Evolutionary conservation across 1,140 invertebrate species (phyloP).

Genomic region (Uloborus diversus): DNA sequence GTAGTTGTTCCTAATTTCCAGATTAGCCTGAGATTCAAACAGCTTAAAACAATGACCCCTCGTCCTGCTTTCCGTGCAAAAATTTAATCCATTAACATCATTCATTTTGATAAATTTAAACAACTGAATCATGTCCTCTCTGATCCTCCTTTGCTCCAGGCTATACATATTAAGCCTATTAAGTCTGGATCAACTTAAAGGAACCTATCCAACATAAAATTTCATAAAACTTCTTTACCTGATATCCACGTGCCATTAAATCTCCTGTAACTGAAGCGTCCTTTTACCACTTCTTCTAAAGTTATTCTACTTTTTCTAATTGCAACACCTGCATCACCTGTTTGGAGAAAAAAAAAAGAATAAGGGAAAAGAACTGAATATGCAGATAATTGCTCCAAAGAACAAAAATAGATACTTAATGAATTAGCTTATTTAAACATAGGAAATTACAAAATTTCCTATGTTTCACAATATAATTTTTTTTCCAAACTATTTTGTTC

Average conservation of each 20-base stretch:
- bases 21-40: too few relatives aligned
- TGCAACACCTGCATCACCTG: constrained; percentile 51
- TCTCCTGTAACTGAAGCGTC: constrained; percentile 44
- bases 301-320: constrained; percentile 49
- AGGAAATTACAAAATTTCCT: neutral
- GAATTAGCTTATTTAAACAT: neutral
- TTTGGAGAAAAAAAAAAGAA: neutral
- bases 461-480: neutral
- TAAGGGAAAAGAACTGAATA: neutral
- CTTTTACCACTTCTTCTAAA: constrained; percentile 54
- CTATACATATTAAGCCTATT: too few relatives aligned
- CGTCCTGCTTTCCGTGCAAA: too few relatives aligned
- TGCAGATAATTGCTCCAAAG: neutral
- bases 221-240: too few relatives aligned
- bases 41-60: too few relatives aligned
- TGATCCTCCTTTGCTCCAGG: too few relatives aligned
- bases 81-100: too few relatives aligned
- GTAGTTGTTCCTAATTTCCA: too few relatives aligned
- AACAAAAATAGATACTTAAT: neutral
- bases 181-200: too few relatives aligned
- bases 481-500: neutral
- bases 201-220: too few relatives aligned
- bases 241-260: constrained; percentile 58
- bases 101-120: too few relatives aligned
- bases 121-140: too few relatives aligned